Evolutionary conservation across 2,113 vertebrate genomes (phyloP).

Genomic region (Erinaceus europaeus): DNA sequence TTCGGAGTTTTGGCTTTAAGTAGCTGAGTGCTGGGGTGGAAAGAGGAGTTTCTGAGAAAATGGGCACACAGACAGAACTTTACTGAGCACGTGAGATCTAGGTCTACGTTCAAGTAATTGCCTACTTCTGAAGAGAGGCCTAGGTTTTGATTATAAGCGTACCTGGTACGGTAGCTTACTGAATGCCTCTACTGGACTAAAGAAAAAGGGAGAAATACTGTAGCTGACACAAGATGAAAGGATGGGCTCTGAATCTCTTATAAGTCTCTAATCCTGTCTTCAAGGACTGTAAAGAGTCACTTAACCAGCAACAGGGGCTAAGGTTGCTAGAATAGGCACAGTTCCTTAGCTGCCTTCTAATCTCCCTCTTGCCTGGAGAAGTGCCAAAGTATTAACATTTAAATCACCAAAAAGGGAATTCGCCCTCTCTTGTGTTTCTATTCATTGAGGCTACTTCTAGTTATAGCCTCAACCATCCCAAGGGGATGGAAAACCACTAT

Average conservation of each 20-base stretch:
- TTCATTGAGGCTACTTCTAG: slow-evolving; percentile 53
- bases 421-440: slow-evolving; percentile 36
- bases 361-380: slow-evolving; percentile 46
- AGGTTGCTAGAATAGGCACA: slow-evolving; percentile 20
- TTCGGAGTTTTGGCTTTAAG: background rate
- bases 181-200: background rate
- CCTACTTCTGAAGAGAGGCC: background rate
- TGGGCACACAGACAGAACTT: background rate
- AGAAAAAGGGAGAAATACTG: slow-evolving; percentile 21
- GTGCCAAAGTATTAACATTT: slow-evolving; percentile 62
- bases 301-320: slow-evolving; percentile 21
- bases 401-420: slow-evolving; percentile 58
- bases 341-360: background rate
- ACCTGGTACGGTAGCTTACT: background rate
- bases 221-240: slow-evolving; percentile 36
- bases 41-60: background rate
- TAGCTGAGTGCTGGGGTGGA: background rate
- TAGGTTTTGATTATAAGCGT: slow-evolving; percentile 17
- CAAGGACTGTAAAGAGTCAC: slow-evolving; percentile 32
- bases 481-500: slow-evolving; percentile 44
- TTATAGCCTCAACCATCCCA: slow-evolving; percentile 54
- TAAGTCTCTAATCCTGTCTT: slow-evolving; percentile 41
- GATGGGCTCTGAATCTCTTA: background rate
- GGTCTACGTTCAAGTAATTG: background rate
- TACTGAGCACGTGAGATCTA: background rate